Evolutionary conservation across 2,888 invertebrate genomes (phyloP).

Genomic region (Fragum fragum): DNA sequence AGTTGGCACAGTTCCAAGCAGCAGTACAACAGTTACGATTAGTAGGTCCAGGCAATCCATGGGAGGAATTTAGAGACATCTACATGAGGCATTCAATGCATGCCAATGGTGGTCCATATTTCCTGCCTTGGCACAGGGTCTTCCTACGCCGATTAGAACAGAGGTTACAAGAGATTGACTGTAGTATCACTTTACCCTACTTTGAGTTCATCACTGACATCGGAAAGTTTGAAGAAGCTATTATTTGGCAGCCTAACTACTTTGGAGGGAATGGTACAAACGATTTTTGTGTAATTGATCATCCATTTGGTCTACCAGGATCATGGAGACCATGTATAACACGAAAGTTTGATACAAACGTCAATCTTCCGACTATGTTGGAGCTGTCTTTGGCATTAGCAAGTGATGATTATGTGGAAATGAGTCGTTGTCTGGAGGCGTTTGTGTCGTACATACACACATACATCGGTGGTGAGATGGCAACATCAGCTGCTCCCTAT

Average conservation of each 20-base stretch:
- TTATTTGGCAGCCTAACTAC: conserved; percentile 84
- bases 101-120: conserved; percentile 79
- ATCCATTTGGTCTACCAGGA: conserved; percentile 82
- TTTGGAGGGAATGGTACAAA: conserved; percentile 83
- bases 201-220: conserved; percentile 85
- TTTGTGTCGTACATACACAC: conserved; percentile 80
- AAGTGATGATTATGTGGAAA: conserved; percentile 79
- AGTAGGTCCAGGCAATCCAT: conserved; percentile 75
- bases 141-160: conserved; percentile 83
- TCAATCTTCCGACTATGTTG: conserved; percentile 79
- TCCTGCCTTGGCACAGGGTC: conserved; percentile 84
- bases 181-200: conserved; percentile 84
- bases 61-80: conserved; percentile 82
- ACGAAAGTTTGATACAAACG: conserved; percentile 80
- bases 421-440: conserved; percentile 81
- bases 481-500: conserved; percentile 77
- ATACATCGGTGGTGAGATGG: conserved; percentile 83
- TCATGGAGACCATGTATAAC: conserved; percentile 83
- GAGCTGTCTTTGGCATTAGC: conserved; percentile 79
- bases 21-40: conserved; percentile 79
- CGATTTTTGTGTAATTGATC: conserved; percentile 80
- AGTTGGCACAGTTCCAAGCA: conserved; percentile 81
- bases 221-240: conserved; percentile 80
- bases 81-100: conserved; percentile 84
- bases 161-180: conserved; percentile 83